phyloP scores from a whole-genome alignment of 2,113 vertebrate species.

The Fukomys damarensis region DNA sequence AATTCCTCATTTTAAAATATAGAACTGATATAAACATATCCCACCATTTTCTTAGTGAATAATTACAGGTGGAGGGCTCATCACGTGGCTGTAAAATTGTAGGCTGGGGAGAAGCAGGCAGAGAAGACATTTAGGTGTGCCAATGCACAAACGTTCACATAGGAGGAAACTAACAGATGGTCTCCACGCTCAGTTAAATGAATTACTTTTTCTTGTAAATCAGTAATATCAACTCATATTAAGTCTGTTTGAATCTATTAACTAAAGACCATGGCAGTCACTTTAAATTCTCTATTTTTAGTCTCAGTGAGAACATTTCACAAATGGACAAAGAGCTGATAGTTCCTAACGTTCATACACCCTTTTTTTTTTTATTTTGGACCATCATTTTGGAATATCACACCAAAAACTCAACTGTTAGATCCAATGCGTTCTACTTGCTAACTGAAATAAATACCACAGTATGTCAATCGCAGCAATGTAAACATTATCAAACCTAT shows the following conservation, averaged over 20 bases:
- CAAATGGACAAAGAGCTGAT: neutral
- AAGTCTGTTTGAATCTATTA: neutral
- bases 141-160: neutral
- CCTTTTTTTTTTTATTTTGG: neutral
- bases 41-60: neutral
- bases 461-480: neutral
- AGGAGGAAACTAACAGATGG: neutral
- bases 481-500: neutral
- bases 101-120: neutral
- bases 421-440: neutral
- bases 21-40: neutral
- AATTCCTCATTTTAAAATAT: neutral
- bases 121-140: neutral
- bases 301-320: neutral
- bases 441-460: neutral
- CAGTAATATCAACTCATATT: neutral
- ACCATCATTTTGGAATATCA: neutral
- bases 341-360: neutral
- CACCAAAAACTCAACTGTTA: slow-evolving; percentile 9
- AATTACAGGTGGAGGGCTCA: neutral
- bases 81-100: neutral
- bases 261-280: neutral
- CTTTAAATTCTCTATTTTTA: neutral
- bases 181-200: neutral
- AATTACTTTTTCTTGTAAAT: neutral